Evolutionary conservation across 1,140 invertebrate species (phyloP).

Genomic region (Aradophagus sp.): DNA sequence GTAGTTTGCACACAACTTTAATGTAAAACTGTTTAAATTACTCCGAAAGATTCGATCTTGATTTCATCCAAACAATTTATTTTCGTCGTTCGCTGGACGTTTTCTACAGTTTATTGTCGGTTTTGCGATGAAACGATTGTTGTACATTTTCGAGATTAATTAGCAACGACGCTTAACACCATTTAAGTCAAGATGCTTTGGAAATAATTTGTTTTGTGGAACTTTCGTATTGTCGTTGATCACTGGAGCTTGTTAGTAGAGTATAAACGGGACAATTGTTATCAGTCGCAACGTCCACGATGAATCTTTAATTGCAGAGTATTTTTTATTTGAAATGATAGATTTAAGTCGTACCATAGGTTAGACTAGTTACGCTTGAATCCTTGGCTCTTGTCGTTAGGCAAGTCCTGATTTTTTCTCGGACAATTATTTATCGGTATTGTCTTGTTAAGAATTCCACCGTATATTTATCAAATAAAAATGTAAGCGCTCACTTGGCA

Average conservation of each 20-base stretch:
- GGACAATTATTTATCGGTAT: conserved; percentile 47
- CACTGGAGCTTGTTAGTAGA: conserved; percentile 17
- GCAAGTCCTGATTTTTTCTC: conserved; percentile 37
- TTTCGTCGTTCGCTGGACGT: conserved; percentile 34
- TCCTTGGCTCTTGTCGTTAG: conserved; percentile 44
- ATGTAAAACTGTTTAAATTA: conserved; percentile 64
- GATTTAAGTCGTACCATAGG: conserved; percentile 49
- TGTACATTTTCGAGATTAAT: conserved; percentile 43
- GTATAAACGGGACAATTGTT: conserved; percentile 21
- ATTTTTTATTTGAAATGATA: conserved; percentile 54
- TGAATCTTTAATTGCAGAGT: conserved; percentile 47
- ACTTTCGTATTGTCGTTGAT: conserved; percentile 43
- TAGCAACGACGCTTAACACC: conserved; percentile 20
- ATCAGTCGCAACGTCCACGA: conserved; percentile 23
- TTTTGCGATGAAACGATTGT: conserved; percentile 25
- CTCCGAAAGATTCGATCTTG: conserved; percentile 57
- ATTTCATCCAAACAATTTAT: conserved; percentile 52
- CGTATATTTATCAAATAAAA: conserved; percentile 68
- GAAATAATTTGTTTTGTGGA: conserved; percentile 27
- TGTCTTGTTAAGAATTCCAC: conserved; percentile 49
- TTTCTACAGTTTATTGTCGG: conserved; percentile 35
- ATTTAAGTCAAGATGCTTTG: conserved; percentile 9
- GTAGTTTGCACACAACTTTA: conserved; percentile 64
- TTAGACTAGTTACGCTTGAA: conserved; percentile 52
- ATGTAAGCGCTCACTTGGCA: conserved; percentile 41